Evolutionary conservation across 2,888 invertebrate genomes (phyloP).

Genomic region (Eupsilia transversa): DNA sequence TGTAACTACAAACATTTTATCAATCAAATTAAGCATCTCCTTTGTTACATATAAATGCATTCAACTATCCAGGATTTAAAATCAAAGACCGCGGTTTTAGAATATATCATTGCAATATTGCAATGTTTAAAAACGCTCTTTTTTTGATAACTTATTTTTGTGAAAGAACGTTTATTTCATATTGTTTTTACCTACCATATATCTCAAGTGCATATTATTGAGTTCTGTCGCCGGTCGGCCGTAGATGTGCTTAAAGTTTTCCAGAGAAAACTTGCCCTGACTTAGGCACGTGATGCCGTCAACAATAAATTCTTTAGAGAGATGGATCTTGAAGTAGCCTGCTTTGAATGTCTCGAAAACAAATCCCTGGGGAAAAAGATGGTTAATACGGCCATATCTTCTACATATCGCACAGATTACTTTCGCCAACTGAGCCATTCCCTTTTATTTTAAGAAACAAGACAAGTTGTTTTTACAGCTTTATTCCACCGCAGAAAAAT

Average conservation of each 20-base stretch:
- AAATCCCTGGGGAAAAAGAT: constrained; percentile 83
- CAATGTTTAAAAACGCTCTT: neutral
- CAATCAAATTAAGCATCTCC: neutral
- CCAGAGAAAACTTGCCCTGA: constrained; percentile 88
- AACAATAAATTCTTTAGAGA: constrained; percentile 89
- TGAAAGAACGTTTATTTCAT: neutral
- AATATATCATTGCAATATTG: neutral
- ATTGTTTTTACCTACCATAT: constrained; percentile 80
- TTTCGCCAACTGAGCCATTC: neutral
- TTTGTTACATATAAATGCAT: neutral
- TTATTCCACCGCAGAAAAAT: no score
- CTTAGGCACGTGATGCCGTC: constrained; percentile 92
- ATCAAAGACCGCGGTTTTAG: neutral
- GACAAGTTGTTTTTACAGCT: neutral
- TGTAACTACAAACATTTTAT: neutral
- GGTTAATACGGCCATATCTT: neutral
- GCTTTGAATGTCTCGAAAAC: constrained; percentile 91
- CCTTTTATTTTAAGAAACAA: neutral
- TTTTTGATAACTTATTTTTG: neutral
- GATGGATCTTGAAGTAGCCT: constrained; percentile 92
- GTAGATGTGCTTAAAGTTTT: constrained; percentile 92
- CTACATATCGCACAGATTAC: no score
- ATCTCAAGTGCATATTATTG: constrained; percentile 92
- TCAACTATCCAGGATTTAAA: neutral
- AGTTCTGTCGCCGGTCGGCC: constrained; percentile 93